phyloP scores from a whole-genome alignment of 2,888 invertebrate species.

The Petrolisthes cinctipes region DNA sequence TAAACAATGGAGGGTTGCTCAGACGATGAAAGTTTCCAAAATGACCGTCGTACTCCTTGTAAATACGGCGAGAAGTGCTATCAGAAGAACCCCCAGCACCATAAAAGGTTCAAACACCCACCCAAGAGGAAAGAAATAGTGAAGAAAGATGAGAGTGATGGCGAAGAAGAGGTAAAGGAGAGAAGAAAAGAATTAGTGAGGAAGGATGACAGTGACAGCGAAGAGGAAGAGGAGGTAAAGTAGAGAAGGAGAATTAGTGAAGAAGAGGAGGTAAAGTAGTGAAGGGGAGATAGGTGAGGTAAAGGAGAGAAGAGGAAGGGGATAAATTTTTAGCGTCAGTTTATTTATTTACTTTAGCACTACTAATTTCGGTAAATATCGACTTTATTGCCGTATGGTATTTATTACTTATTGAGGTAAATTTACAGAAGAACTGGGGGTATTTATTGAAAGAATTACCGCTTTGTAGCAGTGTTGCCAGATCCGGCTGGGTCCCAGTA shows the following conservation, averaged over 20 bases:
- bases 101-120: constrained; percentile 82
- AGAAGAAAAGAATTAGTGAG: background rate
- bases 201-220: too few relatives aligned
- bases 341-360: too few relatives aligned
- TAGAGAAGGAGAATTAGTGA: background rate
- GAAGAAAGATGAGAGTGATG: constrained; percentile 1
- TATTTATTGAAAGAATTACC: too few relatives aligned
- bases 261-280: background rate
- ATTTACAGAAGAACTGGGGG: too few relatives aligned
- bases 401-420: too few relatives aligned
- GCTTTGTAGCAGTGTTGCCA: too few relatives aligned
- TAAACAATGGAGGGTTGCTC: background rate
- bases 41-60: constrained; percentile 71
- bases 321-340: background rate
- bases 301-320: background rate
- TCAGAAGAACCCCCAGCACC: constrained; percentile 83
- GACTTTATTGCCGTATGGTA: too few relatives aligned
- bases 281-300: background rate
- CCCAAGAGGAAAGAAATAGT: constrained; percentile 49
- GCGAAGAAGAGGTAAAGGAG: background rate
- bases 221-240: background rate
- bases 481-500: too few relatives aligned
- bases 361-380: too few relatives aligned
- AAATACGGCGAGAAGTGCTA: constrained; percentile 85
- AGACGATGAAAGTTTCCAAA: background rate